Evolutionary conservation across 1,140 invertebrate genomes (phyloP), one percentile per base, ranked within the genome.

Genomic region (Drosophila parvula): DNA sequence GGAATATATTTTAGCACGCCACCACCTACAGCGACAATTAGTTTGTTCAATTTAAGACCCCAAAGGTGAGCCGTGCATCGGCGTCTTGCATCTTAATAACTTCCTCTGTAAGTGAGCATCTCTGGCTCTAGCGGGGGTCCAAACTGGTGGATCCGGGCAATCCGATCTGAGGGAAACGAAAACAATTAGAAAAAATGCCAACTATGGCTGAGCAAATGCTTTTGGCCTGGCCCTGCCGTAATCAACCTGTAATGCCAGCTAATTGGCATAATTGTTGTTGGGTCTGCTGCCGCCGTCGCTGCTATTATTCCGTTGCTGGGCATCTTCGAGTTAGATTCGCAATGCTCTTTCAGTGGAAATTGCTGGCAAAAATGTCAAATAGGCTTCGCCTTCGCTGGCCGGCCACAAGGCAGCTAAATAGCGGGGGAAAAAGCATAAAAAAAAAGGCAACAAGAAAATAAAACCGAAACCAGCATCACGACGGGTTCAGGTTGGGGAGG

Each of bases 201-300:
- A 48, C 73, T 65, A 78, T 81, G 79, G 47, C 61, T 67, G 50
- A 44, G 61, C 61, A 40, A 67, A 59, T 76, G 55, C 61, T 67
- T 58, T 45, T 41, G 74, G 41, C 63, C 65, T 44, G 68, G 73
- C 45, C 78, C 60, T 63, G 58, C 73, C 59, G 73, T 81, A 86
- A 86, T 88, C 83, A 86, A 86, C 79, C 83, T 86, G 84, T 86
- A 86, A 89, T 86, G 83, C 76, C 84, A 86, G 27, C 83, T 86
- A 86, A 89, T 86, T 83, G 83, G 83, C 78, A 83, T 88, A 86
- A 82, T 86, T 83, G 74, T 89, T 80, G 77, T 73, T 69, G 53
- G 44, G 63, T 55, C 45, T 69, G 65, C n/a, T 32, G 51, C 68
- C 53, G 44, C 45, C 44, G 38, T 30, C 55, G 47, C 44, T 51